Base-by-base conservation (phyloP, 2,797 vertebrate genomes). In the Molossus molossus region DNA sequence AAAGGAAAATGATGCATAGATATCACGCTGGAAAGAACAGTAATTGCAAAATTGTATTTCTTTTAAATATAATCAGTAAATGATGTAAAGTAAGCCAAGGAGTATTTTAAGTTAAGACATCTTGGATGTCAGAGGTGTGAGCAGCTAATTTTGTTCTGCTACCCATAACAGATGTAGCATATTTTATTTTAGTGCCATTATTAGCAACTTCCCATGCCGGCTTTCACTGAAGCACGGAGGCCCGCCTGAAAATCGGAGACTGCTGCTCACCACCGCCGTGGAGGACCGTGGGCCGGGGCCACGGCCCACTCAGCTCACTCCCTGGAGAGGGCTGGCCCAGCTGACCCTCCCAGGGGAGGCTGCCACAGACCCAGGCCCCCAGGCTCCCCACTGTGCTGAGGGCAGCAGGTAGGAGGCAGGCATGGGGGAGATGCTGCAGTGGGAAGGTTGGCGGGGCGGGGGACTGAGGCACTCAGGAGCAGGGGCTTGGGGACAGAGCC, bases 61-160 rank as follows among this genome's bases (percentile, higher is more conserved):
- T 98, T 98, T 98, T 98, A 98, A 98, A 98, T 98, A 98, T 98
- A 98, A 98, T 98, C 98, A 98, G 98, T 98, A 98, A 98, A 98
- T 98, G 98, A 98, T 98, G 98, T 98, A 98, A 98, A 98, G 98
- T 98, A 98, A 98, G 98, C 98, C 98, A 98, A 98, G 96, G 98
- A 98, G 98, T 98, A 98, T 98, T 99, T 98, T 98, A 98, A 98
- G 98, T 98, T 98, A 98, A 98, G 98, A 98, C 98, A 98, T 99
- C 98, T 98, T 99, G 98, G 98, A 98, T 98, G 98, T 99, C 98
- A 99, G 98, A 99, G 98, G 98, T 99, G 98, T 99, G 98, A 99
- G 98, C 98, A 98, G 98, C 98, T 99, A 99, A 99, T 98, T 99
- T 98, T 99, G 98, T 99, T 98, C 98, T 98, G 98, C 98, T 98